Evolutionary conservation across 37 sponge, comb jelly and placozoan species (phyloP), one percentile per base, ranked within the genome.

Genomic region (Tethya wilhelma): DNA sequence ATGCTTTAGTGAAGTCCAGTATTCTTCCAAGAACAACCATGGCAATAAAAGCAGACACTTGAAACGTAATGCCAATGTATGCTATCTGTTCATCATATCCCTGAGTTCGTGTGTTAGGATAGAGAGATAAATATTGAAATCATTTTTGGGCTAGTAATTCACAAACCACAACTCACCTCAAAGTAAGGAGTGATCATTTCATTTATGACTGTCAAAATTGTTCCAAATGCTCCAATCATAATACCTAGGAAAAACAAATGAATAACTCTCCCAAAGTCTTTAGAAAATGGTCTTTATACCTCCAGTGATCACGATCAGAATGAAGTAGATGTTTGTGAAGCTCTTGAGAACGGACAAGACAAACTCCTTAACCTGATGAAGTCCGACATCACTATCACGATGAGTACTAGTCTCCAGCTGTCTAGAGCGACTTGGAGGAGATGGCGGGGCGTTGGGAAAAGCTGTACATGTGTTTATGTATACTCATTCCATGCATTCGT

Each of bases 291-390:
- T 32, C 34, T 37, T 49, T 20, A 56, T n/a, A 81, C 88, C 70
- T 57, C 69, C 29, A 2, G 56, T 59, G 31, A 80, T 0, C 5
- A 87, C 37, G 71, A 70, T 75, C 0, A 68, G 28, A 37, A 81
- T 22, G 42, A 81, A 87, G 77, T 80, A 62, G 23, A 17, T 40
- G 33, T 87, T n/a, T n/a, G n/a, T n/a, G n/a, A n/a, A n/a, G n/a
- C n/a, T 87, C 38, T 67, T 87, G 14, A 87, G 44, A 29, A 38
- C 30, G 23, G 22, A 1, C 0, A 49, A n/a, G 20, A 60, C 6
- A 32, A 81, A 75, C 2, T 46, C 33, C 19, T 5, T 44, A 19
- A 69, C 3, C 23, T 63, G 36, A 1, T 44, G 2, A 0, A 36
- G 39, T 22, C 6, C 59, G 4, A n/a, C n/a, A n/a, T 8, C 12